These are phyloP conservation scores for Chionoecetes opilio DNA, from an alignment of 1,140 invertebrate genomes.

Conservation along the genomic window DNA sequence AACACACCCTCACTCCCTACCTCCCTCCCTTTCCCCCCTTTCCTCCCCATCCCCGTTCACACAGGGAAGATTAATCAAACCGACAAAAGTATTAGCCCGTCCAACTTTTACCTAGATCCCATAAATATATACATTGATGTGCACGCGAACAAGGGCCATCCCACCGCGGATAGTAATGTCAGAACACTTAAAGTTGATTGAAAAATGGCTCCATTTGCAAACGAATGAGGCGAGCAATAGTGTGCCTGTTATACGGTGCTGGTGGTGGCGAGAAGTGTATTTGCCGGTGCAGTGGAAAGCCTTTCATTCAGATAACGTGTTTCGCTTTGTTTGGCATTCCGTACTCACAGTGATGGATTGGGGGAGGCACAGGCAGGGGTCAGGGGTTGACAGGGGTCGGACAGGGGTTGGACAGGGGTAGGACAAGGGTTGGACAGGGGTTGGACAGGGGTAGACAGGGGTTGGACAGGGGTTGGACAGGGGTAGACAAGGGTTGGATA, in stretches of 20 bases:
- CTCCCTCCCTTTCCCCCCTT: background rate
- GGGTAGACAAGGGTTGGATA: background rate
- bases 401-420: background rate
- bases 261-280: too few relatives aligned
- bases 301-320: too few relatives aligned
- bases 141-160: background rate
- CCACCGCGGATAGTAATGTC: background rate
- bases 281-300: too few relatives aligned
- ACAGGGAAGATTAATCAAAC: background rate
- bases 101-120: background rate
- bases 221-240: background rate
- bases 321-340: too few relatives aligned
- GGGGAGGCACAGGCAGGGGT: background rate
- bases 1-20: background rate
- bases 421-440: background rate
- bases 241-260: too few relatives aligned
- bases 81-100: slow-evolving; percentile 19
- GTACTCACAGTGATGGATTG: background rate
- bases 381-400: background rate
- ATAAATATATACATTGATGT: background rate
- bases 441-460: background rate
- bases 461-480: too few relatives aligned
- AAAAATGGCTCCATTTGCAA: background rate
- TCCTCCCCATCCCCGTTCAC: background rate
- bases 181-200: slow-evolving; percentile 20